A percentile compares a stretch with the other conserved stretches of the same genome.
Conservation (phyloP, 2,888 invertebrate species). For the Lochmaea crataegi region DNA sequence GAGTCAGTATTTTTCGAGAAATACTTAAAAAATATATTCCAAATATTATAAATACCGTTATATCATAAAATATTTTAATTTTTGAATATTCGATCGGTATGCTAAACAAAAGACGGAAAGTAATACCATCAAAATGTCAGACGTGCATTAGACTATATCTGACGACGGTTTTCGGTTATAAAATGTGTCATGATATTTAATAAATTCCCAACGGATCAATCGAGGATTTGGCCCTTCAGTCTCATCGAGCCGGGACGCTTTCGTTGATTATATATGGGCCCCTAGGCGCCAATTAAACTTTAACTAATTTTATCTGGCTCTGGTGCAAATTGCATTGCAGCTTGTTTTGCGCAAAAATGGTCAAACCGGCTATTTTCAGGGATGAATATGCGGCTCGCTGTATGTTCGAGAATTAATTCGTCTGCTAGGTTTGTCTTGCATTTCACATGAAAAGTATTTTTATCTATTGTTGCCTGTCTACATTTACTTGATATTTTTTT, state of each 20-base stretch:
- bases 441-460: background rate
- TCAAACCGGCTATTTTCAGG: conserved; percentile 34
- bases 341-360: conserved; percentile 45
- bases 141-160: conserved; percentile 31
- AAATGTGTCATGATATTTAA: conserved; percentile 52
- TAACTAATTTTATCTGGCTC: conserved; percentile 55
- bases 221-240: conserved; percentile 43
- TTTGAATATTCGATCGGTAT: background rate
- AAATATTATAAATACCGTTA: too few relatives aligned
- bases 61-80: background rate
- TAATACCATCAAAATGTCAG: conserved; percentile 32
- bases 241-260: conserved; percentile 47
- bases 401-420: conserved; percentile 28
- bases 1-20: too few relatives aligned
- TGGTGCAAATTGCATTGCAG: conserved; percentile 47
- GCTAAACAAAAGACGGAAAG: conserved; percentile 16
- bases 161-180: conserved; percentile 42
- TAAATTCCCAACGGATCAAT: conserved; percentile 53
- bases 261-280: conserved; percentile 53
- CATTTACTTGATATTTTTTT: background rate
- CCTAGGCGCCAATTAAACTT: conserved; percentile 55
- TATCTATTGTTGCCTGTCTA: background rate
- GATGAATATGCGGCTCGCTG: conserved; percentile 21
- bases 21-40: too few relatives aligned
- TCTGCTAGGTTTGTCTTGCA: conserved; percentile 20